Evolutionary conservation across 2,888 invertebrate species (phyloP).

Genomic region (Herminia tarsipennalis): DNA sequence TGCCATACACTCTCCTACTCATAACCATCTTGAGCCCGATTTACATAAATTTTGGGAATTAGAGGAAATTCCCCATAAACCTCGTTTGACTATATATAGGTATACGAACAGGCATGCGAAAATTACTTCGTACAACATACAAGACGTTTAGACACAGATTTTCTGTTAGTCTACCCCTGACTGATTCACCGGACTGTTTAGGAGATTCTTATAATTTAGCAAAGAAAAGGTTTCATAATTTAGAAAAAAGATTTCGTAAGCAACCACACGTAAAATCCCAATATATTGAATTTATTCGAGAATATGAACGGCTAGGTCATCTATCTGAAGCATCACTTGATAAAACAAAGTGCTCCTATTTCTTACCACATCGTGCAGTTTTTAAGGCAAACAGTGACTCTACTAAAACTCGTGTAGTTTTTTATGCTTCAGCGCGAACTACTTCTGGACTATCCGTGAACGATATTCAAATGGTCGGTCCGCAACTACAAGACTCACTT

Average conservation of each 20-base stretch:
- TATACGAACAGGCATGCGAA: no score
- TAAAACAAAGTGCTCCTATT: no score
- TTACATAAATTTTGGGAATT: no score
- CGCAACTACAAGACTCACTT: slow-evolving; percentile 15
- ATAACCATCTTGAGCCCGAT: no score
- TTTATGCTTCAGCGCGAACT: not conserved
- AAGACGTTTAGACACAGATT: no score
- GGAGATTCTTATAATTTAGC: slow-evolving; percentile 7
- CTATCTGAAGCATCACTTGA: no score
- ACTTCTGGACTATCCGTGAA: slow-evolving; percentile 2
- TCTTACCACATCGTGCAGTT: not conserved
- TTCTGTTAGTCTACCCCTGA: not conserved
- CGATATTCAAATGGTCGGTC: slow-evolving; percentile 2
- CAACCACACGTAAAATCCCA: not conserved
- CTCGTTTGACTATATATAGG: no score
- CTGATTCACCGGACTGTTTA: not conserved
- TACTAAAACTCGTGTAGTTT: not conserved
- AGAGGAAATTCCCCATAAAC: no score
- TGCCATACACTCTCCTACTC: no score
- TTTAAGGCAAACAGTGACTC: not conserved
- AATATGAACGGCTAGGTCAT: slow-evolving; percentile 4
- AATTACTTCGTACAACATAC: no score
- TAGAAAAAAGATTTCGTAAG: slow-evolving; percentile 4
- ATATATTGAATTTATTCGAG: slow-evolving; percentile 7
- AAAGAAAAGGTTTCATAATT: slow-evolving; percentile 3